Conservation (phyloP, 2,888 invertebrate species). For the Harmothoe impar region DNA sequence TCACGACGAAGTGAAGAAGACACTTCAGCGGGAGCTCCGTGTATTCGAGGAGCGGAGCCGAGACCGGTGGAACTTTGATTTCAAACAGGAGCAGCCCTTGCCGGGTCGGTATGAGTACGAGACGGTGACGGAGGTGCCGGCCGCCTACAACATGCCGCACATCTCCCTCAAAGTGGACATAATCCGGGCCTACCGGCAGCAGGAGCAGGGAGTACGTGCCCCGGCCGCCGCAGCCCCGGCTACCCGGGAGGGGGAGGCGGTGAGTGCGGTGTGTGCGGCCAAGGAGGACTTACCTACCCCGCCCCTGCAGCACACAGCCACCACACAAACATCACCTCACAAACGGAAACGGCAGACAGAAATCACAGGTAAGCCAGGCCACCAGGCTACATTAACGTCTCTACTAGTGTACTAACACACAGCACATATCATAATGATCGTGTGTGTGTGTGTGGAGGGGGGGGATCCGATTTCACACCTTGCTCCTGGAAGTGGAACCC, state of each 20-base stretch:
- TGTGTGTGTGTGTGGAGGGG: no score
- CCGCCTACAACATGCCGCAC: conserved; percentile 41
- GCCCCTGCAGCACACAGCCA: neutral
- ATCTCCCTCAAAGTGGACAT: neutral
- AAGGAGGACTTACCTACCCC: conserved; percentile 5
- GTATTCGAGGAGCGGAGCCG: neutral
- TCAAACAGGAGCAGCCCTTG: neutral
- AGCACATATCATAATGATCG: no score
- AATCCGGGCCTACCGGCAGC: neutral
- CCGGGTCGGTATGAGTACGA: conserved; percentile 23
- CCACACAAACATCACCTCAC: conserved; percentile 41
- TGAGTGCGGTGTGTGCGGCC: neutral
- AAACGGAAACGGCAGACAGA: conserved; percentile 28
- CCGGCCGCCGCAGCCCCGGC: neutral
- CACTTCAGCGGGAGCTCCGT: neutral
- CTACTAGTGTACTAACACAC: no score
- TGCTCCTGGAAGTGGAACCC: no score
- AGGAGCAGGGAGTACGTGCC: neutral
- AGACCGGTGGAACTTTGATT: conserved; percentile 53
- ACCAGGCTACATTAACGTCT: neutral
- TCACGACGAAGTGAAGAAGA: conserved; percentile 42
- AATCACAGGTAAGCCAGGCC: conserved; percentile 34
- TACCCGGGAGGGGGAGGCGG: neutral
- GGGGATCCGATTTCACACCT: no score
- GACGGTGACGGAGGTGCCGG: neutral